Base-by-base conservation (phyloP, 1,140 invertebrate genomes). In the Pseudomyrmex pallidus region DNA sequence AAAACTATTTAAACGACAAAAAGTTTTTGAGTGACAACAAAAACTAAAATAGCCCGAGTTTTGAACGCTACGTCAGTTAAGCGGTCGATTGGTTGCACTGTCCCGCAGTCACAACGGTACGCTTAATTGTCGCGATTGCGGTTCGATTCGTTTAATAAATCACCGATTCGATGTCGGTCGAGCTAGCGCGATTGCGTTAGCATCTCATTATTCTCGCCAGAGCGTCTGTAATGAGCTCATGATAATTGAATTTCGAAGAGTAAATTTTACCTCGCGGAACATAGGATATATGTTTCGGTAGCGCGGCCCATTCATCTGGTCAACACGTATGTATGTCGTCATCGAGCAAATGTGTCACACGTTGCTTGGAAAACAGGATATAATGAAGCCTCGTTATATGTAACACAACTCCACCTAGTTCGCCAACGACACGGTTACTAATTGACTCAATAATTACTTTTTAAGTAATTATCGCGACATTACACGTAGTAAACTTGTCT, bases 71-170 rank as follows among this genome's bases (percentile, higher is more conserved):
- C n/a, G n/a, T 70, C 66, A 70, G 44, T 44, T 56, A 70, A 46
- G 20, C 76, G 62, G 50, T 68, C 74, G 76, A 72, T 72, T 59
- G 57, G 61, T 80, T 66, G 66, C 66, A 54, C 17, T 20, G 64
- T 59, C 20, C 44, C 0, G 35, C 35, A 72, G 48, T 59, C 15
- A 20, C 73, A 44, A 20, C 22, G n/a, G 74, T 48, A 48, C 35
- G 44, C n/a, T 72, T 72, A 80, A 80, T 72, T 80, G 76, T 80
- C 54, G n/a, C 66, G 54, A 80, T 80, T 80, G 76, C 54, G 76
- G 76, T 10, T 10, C 54, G 59, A 72, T 64, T 86, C 73, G 86
- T 87, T 87, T 87, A 87, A 87, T 73, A 87, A 87, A 86, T 86
- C 25, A 44, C 15, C 54, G 44, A 68, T 59, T 73, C 13, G 56